phyloP scores from a whole-genome alignment of 2,888 invertebrate species.

The Harpalus rubripes region DNA sequence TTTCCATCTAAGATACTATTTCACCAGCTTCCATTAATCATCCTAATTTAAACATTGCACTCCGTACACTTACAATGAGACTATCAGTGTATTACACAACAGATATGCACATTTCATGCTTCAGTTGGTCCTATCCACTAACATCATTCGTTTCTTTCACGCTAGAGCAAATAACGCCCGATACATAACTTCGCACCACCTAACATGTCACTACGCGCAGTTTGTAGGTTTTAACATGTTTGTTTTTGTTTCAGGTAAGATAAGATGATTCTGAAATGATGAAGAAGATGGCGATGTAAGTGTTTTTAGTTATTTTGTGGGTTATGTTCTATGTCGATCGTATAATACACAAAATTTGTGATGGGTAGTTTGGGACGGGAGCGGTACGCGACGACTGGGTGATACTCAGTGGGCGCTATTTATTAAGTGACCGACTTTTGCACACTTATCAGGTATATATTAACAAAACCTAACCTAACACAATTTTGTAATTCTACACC shows the following conservation, averaged over 20 bases:
- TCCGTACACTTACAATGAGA: neutral
- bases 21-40: slow-evolving; percentile 27
- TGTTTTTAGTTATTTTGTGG: too few species aligned
- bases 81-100: slow-evolving; percentile 17
- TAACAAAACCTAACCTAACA: too few species aligned
- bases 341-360: too few species aligned
- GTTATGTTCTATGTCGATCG: too few species aligned
- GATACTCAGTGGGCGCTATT: too few species aligned
- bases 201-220: slow-evolving; percentile 8
- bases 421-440: too few species aligned
- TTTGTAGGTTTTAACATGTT: slow-evolving; percentile 21
- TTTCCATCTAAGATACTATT: neutral
- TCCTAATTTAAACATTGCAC: slow-evolving; percentile 22
- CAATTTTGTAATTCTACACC: too few species aligned
- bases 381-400: too few species aligned
- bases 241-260: slow-evolving; percentile 45
- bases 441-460: too few species aligned
- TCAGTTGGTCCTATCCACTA: slow-evolving; percentile 18
- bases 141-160: slow-evolving; percentile 43
- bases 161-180: neutral
- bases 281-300: neutral
- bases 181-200: slow-evolving; percentile 40
- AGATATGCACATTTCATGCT: slow-evolving; percentile 10
- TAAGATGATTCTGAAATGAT: neutral
- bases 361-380: too few species aligned